Evolutionary conservation across 2,797 vertebrate genomes (phyloP).

Genomic region (Anguilla megastoma): DNA sequence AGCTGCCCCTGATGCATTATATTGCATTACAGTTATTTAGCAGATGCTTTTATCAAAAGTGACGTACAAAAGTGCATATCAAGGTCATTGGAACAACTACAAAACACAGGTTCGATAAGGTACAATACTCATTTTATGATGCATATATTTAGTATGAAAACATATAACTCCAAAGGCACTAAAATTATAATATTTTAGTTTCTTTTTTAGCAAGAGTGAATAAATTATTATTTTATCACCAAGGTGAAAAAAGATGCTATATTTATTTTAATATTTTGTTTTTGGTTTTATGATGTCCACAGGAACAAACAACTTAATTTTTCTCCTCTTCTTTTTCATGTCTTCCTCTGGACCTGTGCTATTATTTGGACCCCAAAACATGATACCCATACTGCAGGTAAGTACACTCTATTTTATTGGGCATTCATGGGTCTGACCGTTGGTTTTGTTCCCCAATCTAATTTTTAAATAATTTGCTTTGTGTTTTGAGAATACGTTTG

Average conservation of each 20-base stretch:
- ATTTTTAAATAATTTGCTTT: background rate
- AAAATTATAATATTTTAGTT: background rate
- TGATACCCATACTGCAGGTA: background rate
- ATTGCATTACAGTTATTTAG: too few species aligned
- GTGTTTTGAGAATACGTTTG: background rate
- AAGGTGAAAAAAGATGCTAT: background rate
- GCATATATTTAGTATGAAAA: background rate
- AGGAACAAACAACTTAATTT: background rate
- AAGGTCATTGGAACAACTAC: too few species aligned
- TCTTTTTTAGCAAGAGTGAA: background rate
- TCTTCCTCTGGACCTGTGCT: background rate
- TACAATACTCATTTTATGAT: too few species aligned
- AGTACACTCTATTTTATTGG: constrained; percentile 1
- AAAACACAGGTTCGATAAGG: too few species aligned
- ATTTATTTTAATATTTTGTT: background rate
- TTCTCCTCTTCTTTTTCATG: background rate
- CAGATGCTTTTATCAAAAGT: too few species aligned
- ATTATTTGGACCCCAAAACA: background rate
- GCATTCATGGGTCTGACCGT: background rate
- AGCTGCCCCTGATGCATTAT: too few species aligned
- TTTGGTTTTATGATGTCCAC: background rate
- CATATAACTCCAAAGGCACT: background rate
- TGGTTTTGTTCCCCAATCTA: background rate
- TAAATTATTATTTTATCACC: background rate
- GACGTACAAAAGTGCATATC: too few species aligned